Base-by-base conservation (phyloP, 1,140 invertebrate species). In the Pseudomyrmex sp. region DNA sequence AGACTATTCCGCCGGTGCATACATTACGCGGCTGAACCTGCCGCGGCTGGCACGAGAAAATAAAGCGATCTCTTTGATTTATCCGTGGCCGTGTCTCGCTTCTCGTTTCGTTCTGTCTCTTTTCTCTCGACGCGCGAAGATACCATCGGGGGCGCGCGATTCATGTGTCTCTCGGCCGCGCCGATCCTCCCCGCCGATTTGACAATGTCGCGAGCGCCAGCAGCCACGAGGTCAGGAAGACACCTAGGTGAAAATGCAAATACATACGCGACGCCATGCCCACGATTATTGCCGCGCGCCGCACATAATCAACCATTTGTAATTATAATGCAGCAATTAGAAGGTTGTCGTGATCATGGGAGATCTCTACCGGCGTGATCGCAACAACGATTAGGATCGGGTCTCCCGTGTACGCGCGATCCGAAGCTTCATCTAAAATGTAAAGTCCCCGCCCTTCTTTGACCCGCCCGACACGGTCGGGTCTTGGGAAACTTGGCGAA, bases 271-370 rank as follows among this genome's bases (percentile, higher is more conserved):
- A 56, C 85, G 88, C 52, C 84, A 76, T 85, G 86, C 87, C 86
- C 91, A 89, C 90, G 90, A 90, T 92, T 92, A 93, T 92, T 92
- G 90, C 86, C 50, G 75, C 90, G 89, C 88, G 79, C 63, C 66
- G 69, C 83, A 72, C 77, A 91, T 93, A 91, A 90, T 87, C 77
- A 65, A 50, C 86, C 84, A 93, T 93, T 94, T 93, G 92, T 93
- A 93, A 93, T 94, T 94, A 93, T 93, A 93, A 94, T 94, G 90
- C 90, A 65, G 90, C 91, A 93, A 93, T 94, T 93, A 94, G 91
- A 90, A 63, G 88, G 84, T 89, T 92, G 92, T 93, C 93, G 93
- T 93, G 93, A 94, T 93, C 89, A 86, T 90, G 90, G 86, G 77
- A 91, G 92, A 93, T 93, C 91, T 93, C 92, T 92, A 89, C 75